Conservation (phyloP, 2,888 invertebrate species). For the Pandemis corylana region DNA sequence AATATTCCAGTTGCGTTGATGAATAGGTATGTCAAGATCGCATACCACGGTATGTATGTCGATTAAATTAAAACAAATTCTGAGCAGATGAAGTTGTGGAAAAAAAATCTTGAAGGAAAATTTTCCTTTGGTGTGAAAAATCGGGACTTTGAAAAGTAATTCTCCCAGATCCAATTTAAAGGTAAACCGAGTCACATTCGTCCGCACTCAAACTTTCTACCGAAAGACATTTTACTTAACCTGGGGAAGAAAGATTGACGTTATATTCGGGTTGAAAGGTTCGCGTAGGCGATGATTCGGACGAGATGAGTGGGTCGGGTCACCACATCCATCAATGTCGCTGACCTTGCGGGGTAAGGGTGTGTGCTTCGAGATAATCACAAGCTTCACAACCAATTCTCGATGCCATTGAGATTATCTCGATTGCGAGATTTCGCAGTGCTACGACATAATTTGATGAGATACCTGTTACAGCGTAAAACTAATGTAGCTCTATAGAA, state of each 20-base stretch:
- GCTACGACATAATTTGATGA: no score
- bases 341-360: slow-evolving; percentile 28
- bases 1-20: no score
- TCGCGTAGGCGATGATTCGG: slow-evolving; percentile 42
- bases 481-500: no score
- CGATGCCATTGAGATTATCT: background rate
- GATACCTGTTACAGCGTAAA: no score
- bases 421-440: no score
- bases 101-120: background rate
- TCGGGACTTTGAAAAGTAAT: background rate
- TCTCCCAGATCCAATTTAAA: background rate
- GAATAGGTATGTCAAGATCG: no score
- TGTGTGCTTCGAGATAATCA: background rate
- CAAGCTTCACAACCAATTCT: background rate
- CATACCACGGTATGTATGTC: no score
- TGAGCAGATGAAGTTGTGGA: no score
- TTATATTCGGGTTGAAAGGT: slow-evolving; percentile 40
- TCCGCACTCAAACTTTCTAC: slow-evolving; percentile 11
- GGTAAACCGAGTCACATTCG: slow-evolving; percentile 2
- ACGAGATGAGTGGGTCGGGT: slow-evolving; percentile 39
- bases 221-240: slow-evolving; percentile 36
- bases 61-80: no score
- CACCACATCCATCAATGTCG: slow-evolving; percentile 44
- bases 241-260: slow-evolving; percentile 39
- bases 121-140: slow-evolving; percentile 1